These are phyloP conservation scores for Pagrus major DNA, from an alignment of 2,113 vertebrate species.

Conservation along the genomic window DNA sequence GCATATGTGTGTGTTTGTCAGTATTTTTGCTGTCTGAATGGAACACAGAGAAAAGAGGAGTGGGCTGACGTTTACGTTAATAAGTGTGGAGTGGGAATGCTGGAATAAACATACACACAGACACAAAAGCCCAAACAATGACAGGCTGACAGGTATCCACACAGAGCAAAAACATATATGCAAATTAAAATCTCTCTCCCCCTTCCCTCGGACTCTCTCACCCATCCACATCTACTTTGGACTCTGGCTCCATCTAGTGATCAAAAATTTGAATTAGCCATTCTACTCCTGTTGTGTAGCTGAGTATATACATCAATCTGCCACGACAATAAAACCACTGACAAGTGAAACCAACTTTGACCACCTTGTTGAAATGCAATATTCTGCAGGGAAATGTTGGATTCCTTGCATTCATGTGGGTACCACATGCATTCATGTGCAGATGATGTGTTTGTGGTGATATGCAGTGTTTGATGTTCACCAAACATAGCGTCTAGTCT, in stretches of 20 bases:
- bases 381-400: too few species aligned
- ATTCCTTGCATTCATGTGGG: too few species aligned
- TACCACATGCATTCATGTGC: too few species aligned
- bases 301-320: too few species aligned
- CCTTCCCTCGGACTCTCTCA: not conserved
- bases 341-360: too few species aligned
- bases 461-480: too few species aligned
- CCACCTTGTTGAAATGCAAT: too few species aligned
- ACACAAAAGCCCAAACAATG: conserved; percentile 31
- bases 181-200: not conserved
- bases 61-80: conserved; percentile 12
- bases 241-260: conserved; percentile 77
- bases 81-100: not conserved
- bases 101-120: conserved; percentile 14
- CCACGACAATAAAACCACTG: too few species aligned
- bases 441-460: too few species aligned
- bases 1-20: not conserved
- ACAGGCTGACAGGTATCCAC: not conserved
- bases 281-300: not conserved
- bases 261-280: conserved; percentile 5
- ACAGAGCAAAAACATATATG: not conserved
- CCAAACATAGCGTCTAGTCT: too few species aligned
- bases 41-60: not conserved
- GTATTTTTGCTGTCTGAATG: conserved; percentile 5
- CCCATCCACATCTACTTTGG: not conserved